Evolutionary conservation across 1,140 invertebrate genomes (phyloP).

Genomic region (Sogatella furcifera): DNA sequence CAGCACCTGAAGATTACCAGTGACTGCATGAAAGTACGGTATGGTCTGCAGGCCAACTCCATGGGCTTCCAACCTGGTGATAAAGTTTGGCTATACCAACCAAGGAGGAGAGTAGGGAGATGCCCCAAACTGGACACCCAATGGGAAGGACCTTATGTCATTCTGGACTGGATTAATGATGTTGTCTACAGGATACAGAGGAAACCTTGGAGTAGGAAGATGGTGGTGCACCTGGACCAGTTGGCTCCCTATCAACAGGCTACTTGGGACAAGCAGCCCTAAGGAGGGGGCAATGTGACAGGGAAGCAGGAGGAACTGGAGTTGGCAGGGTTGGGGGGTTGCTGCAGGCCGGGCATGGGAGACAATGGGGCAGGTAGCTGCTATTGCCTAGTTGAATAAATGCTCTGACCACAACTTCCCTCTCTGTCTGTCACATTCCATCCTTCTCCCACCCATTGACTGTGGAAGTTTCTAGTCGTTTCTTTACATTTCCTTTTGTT

Average conservation of each 20-base stretch:
- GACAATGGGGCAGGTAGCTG: too few species aligned
- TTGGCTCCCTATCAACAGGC: constrained; percentile 23
- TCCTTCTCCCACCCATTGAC: too few species aligned
- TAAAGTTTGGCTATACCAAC: constrained; percentile 14
- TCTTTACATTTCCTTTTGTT: too few species aligned
- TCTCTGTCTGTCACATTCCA: too few species aligned
- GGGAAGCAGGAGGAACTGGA: too few species aligned
- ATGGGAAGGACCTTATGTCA: constrained; percentile 10
- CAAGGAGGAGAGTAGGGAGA: constrained; percentile 10
- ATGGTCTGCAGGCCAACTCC: not conserved
- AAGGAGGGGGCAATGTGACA: constrained; percentile 21
- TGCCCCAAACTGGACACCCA: constrained; percentile 7
- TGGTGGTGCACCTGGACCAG: constrained; percentile 22
- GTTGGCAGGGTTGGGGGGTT: too few species aligned
- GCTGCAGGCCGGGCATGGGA: too few species aligned
- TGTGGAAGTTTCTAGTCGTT: too few species aligned
- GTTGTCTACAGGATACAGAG: constrained; percentile 12
- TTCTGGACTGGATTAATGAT: constrained; percentile 14
- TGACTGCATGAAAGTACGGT: not conserved
- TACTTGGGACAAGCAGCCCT: constrained; percentile 19
- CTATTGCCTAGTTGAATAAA: too few species aligned
- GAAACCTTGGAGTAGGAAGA: constrained; percentile 20
- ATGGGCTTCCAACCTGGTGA: not conserved
- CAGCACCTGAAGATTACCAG: not conserved
- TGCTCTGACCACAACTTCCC: too few species aligned